phyloP scores from a whole-genome alignment of 2,888 invertebrate genomes.

The Micropterix aruncella region DNA sequence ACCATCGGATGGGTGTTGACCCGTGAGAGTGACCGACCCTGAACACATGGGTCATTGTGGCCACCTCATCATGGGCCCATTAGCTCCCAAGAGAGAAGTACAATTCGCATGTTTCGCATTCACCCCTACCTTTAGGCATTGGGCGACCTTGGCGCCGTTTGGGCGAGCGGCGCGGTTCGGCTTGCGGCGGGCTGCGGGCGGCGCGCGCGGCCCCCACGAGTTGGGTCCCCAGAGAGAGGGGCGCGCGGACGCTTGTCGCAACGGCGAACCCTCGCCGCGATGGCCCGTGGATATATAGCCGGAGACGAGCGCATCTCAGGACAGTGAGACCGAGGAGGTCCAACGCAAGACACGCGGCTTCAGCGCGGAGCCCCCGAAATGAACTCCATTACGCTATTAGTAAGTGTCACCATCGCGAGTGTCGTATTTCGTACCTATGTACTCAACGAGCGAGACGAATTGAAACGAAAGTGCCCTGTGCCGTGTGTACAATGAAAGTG shows the following conservation, averaged over 20 bases:
- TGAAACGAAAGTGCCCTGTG: too few species aligned
- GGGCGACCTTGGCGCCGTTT: too few species aligned
- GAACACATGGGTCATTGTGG: too few species aligned
- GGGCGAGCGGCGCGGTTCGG: too few species aligned
- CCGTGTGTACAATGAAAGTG: too few species aligned
- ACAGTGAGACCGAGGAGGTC: neutral
- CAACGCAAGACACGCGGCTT: neutral
- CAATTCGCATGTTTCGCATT: too few species aligned
- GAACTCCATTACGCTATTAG: neutral
- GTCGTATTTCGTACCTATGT: neutral
- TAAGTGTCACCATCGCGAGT: neutral
- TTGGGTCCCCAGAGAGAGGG: neutral
- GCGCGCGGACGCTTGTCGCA: neutral
- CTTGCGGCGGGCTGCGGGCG: too few species aligned
- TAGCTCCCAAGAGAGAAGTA: too few species aligned
- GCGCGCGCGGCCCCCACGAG: neutral
- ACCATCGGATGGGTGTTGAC: too few species aligned
- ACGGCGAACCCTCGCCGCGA: neutral
- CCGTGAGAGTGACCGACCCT: too few species aligned
- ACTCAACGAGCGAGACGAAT: neutral
- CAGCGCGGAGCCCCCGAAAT: neutral
- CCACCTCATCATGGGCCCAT: too few species aligned
- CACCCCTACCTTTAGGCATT: too few species aligned
- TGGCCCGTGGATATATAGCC: neutral
- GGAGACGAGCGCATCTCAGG: neutral